A percentile compares a stretch with the other conserved stretches of the same genome.
Conservation (phyloP, 1,140 invertebrate genomes). For the Himalopsyche phryganea region DNA sequence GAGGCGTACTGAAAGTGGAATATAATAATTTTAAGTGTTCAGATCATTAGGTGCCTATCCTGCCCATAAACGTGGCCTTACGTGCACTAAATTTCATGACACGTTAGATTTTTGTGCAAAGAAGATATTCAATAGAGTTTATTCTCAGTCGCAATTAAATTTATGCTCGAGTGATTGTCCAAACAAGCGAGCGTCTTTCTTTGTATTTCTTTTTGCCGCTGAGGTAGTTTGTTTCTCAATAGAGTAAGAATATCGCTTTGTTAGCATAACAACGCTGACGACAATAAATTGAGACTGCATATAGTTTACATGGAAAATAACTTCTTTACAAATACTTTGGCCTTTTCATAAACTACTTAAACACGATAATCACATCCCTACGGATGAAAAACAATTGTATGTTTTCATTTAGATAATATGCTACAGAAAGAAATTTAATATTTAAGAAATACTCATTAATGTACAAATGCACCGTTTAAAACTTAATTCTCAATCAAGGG, state of each 20-base stretch:
- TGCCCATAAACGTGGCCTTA: slow-evolving; percentile 15
- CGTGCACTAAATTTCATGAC: slow-evolving; percentile 16
- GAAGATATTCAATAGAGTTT: slow-evolving; percentile 8
- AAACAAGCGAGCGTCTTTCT: slow-evolving; percentile 22
- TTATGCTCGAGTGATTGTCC: slow-evolving; percentile 20
- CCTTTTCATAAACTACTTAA: too few relatives aligned
- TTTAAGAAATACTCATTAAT: too few relatives aligned
- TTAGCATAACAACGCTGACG: not conserved
- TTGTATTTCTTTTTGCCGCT: slow-evolving; percentile 5
- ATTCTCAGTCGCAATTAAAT: slow-evolving; percentile 20
- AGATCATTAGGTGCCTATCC: slow-evolving; percentile 20
- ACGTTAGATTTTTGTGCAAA: slow-evolving; percentile 14
- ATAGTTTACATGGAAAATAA: slow-evolving; percentile 4
- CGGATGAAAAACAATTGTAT: too few relatives aligned
- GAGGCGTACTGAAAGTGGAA: too few relatives aligned
- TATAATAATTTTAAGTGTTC: not conserved
- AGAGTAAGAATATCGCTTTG: slow-evolving; percentile 20
- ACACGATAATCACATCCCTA: too few relatives aligned
- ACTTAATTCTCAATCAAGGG: too few relatives aligned
- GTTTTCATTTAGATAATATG: too few relatives aligned
- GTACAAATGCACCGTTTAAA: too few relatives aligned
- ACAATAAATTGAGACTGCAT: not conserved
- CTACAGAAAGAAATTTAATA: too few relatives aligned
- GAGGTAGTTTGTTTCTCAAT: slow-evolving; percentile 20
- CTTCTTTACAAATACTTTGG: not conserved